Evolutionary conservation across 30 jellyfish, hydroid and myxozoan genomes (phyloP).

Genomic region (Clytia hemisphaerica): DNA sequence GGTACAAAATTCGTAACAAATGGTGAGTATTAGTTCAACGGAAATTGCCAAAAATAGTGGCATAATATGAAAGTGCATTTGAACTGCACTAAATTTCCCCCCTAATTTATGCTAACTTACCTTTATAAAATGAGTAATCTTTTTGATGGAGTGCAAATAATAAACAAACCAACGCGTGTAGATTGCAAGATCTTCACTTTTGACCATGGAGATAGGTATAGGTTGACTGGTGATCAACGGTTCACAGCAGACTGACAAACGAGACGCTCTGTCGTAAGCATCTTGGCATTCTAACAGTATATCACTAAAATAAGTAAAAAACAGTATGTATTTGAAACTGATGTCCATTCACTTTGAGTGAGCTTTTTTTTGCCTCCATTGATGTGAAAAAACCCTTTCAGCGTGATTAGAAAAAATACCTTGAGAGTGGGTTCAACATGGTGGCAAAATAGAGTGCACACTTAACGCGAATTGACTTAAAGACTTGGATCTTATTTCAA

Average conservation of each 20-base stretch:
- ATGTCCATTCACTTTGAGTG: no score
- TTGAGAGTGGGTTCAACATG: no score
- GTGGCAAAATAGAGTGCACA: no score
- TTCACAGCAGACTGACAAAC: slow-evolving; percentile 54
- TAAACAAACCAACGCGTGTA: slow-evolving; percentile 76
- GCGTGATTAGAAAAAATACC: no score
- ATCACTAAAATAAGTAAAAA: slow-evolving; percentile 16
- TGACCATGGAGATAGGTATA: background rate
- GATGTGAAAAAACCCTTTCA: no score
- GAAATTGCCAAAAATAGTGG: no score
- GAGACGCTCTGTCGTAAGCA: slow-evolving; percentile 56
- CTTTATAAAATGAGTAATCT: slow-evolving; percentile 44
- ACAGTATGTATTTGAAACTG: slow-evolving; percentile 18
- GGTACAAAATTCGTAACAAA: no score
- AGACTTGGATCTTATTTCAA: no score
- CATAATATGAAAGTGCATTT: no score
- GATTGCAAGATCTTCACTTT: slow-evolving; percentile 45
- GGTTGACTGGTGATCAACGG: slow-evolving; percentile 28
- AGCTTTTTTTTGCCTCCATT: no score
- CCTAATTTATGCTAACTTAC: slow-evolving; percentile 14
- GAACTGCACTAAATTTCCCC: background rate
- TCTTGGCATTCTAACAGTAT: slow-evolving; percentile 56
- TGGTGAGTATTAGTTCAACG: no score
- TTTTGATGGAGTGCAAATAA: slow-evolving; percentile 60
- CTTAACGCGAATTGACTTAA: no score